A percentile compares a stretch with the other conserved stretches of the same genome.
These are phyloP conservation scores for Slavum lentiscoides DNA, from an alignment of 2,888 invertebrate genomes.

Conservation along the genomic window DNA sequence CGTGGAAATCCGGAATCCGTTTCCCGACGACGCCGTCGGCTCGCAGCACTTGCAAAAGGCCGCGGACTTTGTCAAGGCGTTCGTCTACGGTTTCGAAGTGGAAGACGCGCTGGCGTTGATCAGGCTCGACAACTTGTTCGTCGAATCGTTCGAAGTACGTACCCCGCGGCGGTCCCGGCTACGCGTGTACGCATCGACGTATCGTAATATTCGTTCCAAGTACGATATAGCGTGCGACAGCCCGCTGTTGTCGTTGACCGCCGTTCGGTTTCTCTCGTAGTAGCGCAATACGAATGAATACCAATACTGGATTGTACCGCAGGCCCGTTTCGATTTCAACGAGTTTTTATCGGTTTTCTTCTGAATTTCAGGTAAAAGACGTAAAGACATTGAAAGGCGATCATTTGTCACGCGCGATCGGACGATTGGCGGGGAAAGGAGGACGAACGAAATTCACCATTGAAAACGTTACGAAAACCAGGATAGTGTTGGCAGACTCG, in stretches of 20 bases:
- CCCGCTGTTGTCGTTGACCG: too few species aligned
- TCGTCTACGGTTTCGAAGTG: conserved; percentile 93
- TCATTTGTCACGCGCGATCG: conserved; percentile 92
- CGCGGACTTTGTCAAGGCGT: conserved; percentile 97
- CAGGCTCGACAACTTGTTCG: conserved; percentile 92
- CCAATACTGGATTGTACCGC: too few species aligned
- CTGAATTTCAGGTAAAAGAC: conserved; percentile 67
- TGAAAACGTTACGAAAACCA: conserved; percentile 97
- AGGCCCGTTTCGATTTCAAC: too few species aligned
- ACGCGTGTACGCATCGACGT: too few species aligned
- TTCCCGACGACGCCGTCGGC: conserved; percentile 80
- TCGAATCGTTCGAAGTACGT: conserved; percentile 91
- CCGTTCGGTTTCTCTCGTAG: too few species aligned
- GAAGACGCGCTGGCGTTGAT: conserved; percentile 94
- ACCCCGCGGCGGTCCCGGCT: too few species aligned
- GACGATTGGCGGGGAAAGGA: conserved; percentile 95
- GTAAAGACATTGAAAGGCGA: conserved; percentile 94
- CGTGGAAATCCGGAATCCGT: conserved; percentile 77
- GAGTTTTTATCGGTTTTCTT: neutral
- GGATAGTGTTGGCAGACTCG: conserved; percentile 94
- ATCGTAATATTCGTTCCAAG: too few species aligned
- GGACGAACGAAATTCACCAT: conserved; percentile 97
- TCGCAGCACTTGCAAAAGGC: conserved; percentile 84
- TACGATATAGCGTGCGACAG: too few species aligned
- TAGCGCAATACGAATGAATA: too few species aligned